Evolutionary conservation across 1,140 invertebrate genomes (phyloP).

Genomic region (Plutomurus gul): DNA sequence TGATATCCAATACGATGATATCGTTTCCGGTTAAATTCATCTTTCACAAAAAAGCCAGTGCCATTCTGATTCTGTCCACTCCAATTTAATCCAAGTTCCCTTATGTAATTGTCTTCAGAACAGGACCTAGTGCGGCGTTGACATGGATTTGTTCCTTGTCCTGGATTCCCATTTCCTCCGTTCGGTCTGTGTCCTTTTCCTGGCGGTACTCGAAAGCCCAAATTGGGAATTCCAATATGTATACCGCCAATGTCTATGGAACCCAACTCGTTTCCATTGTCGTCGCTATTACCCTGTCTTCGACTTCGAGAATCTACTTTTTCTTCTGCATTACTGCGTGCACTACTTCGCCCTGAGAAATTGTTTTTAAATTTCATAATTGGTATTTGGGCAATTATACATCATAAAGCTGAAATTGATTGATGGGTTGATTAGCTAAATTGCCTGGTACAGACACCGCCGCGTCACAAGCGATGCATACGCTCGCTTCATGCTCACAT

Average conservation of each 20-base stretch:
- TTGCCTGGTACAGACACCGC: too few species aligned
- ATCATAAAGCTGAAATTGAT: too few species aligned
- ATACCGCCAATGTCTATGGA: neutral
- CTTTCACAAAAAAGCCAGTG: conserved; percentile 9
- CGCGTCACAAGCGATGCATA: too few species aligned
- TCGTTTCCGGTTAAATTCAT: neutral
- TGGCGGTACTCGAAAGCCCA: neutral
- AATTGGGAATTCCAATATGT: neutral
- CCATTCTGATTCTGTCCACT: conserved; percentile 30
- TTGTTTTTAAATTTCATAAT: too few species aligned
- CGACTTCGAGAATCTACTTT: too few species aligned
- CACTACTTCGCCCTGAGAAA: too few species aligned
- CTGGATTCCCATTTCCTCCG: neutral
- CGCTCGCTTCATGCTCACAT: too few species aligned
- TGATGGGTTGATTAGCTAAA: too few species aligned
- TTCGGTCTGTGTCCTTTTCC: neutral
- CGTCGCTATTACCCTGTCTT: too few species aligned
- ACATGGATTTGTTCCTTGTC: neutral
- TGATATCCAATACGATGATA: conserved; percentile 29
- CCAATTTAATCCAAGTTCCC: conserved; percentile 34
- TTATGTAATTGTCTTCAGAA: conserved; percentile 11
- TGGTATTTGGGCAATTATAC: too few species aligned
- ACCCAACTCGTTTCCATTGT: neutral
- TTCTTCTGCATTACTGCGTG: too few species aligned
- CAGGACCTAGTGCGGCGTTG: neutral